phyloP scores from a whole-genome alignment of 2,888 invertebrate species.

The Candidula unifasciata region DNA sequence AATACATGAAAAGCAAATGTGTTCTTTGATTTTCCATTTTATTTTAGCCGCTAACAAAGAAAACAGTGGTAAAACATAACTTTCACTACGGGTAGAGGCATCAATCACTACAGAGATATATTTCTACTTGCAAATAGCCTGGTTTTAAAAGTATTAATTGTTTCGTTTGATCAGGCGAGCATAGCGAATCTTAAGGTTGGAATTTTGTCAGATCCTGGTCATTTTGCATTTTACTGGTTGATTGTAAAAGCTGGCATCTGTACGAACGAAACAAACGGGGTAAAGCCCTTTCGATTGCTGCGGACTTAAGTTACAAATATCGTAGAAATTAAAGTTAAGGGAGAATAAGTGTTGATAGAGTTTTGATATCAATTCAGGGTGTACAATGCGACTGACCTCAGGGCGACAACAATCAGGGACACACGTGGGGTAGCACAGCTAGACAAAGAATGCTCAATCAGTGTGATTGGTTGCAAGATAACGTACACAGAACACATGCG shows the following conservation, averaged over 20 bases:
- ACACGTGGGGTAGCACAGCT: neutral
- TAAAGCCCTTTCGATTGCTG: too few species aligned
- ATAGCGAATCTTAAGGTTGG: neutral
- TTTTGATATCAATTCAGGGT: too few species aligned
- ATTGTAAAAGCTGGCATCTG: neutral
- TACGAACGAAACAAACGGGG: neutral
- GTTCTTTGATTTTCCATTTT: too few species aligned
- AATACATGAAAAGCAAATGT: too few species aligned
- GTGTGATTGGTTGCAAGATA: neutral
- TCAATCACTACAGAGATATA: neutral
- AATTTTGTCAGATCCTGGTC: neutral
- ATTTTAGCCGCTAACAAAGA: too few species aligned
- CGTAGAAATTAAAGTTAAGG: too few species aligned
- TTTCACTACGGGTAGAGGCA: too few species aligned
- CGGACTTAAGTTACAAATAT: too few species aligned
- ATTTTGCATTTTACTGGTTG: neutral
- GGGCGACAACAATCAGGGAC: neutral
- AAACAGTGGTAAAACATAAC: too few species aligned
- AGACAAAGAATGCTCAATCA: neutral
- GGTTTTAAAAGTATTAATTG: neutral
- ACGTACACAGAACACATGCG: neutral
- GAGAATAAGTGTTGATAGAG: too few species aligned
- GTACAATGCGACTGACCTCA: neutral
- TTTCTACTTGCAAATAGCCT: neutral
- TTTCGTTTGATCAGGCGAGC: slow-evolving; percentile 14